Evolutionary conservation across 2,113 vertebrate genomes (phyloP), one percentile per base, ranked within the genome.

Genomic region (Solenodon paradoxus): DNA sequence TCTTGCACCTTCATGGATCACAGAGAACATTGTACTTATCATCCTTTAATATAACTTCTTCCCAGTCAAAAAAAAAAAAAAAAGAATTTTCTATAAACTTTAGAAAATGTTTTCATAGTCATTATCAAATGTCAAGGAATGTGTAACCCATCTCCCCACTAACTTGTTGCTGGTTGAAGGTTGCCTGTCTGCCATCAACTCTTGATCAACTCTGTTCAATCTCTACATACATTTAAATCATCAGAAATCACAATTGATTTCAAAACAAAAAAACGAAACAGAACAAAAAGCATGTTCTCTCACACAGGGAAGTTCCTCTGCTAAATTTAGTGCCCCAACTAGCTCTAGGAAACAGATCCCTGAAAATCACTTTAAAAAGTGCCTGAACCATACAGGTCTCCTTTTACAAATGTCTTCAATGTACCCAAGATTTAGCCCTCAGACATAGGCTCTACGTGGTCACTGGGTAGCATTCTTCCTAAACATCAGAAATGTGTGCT

Each of bases 1-100:
- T 61, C 59, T 59, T 49, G 32, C 69, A 32, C 38, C 40, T 79
- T 51, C 88, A 35, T 6, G 49, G 69, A 38, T 75, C 80, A 80
- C 30, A 80, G 82, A 61, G 32, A 24, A 91, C 90, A 82, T 89
- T 32, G n/a, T 0, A 32, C 63, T 42, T 55, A 69, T 49, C 40
- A 84, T n/a, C 49, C 69, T 30, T 6, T 35, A 32, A 69, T 35
- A 51, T 6, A 17, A 75, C 66, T 90, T 94, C 59, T 53, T 71
- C 81, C 91, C 63, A 11, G 93, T 80, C 90, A 77, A 84, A 94
- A 81, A n/a, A n/a, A n/a, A n/a, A n/a, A n/a, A n/a, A n/a, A n/a
- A n/a, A n/a, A n/a, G n/a, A n/a, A 64, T 3, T 75, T 69, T 38
- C 68, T 79, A 35, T 30, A 82, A 91, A 51, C 30, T 78, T 69